These are phyloP conservation scores for Nasonia longicornis DNA, from an alignment of 1,140 invertebrate species.

Conservation along the genomic window DNA sequence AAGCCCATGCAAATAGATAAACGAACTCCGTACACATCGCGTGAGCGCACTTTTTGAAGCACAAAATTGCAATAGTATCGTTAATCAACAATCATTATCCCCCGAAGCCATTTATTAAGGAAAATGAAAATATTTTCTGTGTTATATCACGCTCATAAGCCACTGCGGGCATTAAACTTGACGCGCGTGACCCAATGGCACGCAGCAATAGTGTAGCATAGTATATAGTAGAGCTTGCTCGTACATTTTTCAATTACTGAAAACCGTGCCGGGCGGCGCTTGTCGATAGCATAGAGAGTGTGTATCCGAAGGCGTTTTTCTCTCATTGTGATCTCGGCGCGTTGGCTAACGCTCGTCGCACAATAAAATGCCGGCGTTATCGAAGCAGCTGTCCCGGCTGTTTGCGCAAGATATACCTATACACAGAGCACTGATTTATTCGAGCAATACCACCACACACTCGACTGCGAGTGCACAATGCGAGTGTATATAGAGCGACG, in stretches of 20 bases:
- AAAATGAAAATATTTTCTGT: not conserved
- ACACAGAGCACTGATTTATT: not conserved
- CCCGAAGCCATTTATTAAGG: not conserved
- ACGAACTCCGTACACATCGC: not conserved
- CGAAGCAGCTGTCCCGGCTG: not conserved
- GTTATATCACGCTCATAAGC: not conserved
- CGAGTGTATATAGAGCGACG: not conserved
- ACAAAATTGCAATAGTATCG: not conserved
- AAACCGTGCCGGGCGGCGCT: not conserved
- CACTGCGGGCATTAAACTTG: not conserved
- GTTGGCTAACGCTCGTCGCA: not conserved
- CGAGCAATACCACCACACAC: not conserved
- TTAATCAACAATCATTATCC: not conserved
- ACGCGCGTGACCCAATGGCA: not conserved
- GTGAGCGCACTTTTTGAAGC: too few relatives aligned
- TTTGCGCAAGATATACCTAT: not conserved
- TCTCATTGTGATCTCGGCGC: not conserved
- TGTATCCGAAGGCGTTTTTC: not conserved
- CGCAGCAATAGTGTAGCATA: not conserved
- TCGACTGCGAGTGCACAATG: not conserved
- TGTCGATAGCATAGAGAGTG: not conserved
- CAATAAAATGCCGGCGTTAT: not conserved
- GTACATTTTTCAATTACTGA: conserved; percentile 3
- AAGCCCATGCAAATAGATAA: not conserved
- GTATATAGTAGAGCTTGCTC: not conserved